phyloP scores from a whole-genome alignment of 2,888 invertebrate genomes.

The Apamea monoglypha region DNA sequence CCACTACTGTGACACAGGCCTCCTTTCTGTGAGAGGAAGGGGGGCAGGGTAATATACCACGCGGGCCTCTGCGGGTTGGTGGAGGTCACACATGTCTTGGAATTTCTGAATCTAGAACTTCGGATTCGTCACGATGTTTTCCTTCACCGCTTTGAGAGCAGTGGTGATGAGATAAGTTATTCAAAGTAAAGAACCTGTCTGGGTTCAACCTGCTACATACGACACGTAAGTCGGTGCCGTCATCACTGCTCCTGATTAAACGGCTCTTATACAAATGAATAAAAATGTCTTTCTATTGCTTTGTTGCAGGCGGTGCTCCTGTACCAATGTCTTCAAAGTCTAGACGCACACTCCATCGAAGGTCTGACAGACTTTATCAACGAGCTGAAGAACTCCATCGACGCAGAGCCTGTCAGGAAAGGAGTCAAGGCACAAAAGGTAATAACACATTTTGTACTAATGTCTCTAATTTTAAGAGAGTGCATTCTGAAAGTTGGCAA shows the following conservation, averaged over 20 bases:
- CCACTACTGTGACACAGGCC: no score
- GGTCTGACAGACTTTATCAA: slow-evolving; percentile 94
- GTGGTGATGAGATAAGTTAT: neutral
- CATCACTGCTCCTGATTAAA: neutral
- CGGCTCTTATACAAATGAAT: neutral
- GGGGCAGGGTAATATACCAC: neutral
- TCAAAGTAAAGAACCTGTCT: neutral
- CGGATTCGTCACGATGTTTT: neutral
- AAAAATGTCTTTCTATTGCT: neutral
- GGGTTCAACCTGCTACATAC: neutral
- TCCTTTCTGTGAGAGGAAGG: neutral
- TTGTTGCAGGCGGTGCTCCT: slow-evolving; percentile 93
- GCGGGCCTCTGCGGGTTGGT: neutral
- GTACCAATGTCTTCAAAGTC: slow-evolving; percentile 94
- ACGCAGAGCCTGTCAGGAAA: slow-evolving; percentile 93
- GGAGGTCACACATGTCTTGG: neutral
- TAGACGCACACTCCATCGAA: slow-evolving; percentile 94
- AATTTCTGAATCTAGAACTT: neutral
- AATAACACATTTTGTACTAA: slow-evolving; percentile 54
- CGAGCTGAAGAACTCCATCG: slow-evolving; percentile 94
- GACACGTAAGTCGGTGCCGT: neutral
- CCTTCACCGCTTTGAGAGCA: neutral
- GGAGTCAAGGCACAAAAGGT: slow-evolving; percentile 98
- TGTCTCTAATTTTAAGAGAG: neutral
- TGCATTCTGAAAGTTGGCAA: neutral